These are phyloP conservation scores for Prinia subflava DNA, from an alignment of 2,113 vertebrate genomes.

Conservation along the genomic window DNA sequence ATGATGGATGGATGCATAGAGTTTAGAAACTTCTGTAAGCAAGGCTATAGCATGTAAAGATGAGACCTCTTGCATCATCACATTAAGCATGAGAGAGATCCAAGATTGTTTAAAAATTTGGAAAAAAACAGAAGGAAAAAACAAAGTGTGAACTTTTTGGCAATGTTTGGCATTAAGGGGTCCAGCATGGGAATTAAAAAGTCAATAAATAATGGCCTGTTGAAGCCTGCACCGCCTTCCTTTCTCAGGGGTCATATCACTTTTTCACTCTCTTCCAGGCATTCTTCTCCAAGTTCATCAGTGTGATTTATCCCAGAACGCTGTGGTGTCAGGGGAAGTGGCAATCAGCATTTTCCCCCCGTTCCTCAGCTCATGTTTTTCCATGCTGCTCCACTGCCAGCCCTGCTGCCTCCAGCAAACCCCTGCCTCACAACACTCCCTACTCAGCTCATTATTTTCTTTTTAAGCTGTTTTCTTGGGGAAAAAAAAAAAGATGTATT, in stretches of 20 bases:
- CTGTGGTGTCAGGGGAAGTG: slow-evolving; percentile 14
- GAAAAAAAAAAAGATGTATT: not conserved
- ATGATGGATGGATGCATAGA: not conserved
- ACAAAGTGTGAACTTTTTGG: not conserved
- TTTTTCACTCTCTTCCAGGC: slow-evolving; percentile 46
- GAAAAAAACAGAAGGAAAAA: not conserved
- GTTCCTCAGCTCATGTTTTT: not conserved
- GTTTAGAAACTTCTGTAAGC: not conserved
- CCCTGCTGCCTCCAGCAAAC: not conserved
- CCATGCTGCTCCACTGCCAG: not conserved
- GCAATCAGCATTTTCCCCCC: slow-evolving; percentile 18
- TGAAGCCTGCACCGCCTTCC: slow-evolving; percentile 16
- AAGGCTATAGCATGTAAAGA: not conserved
- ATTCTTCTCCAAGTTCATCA: slow-evolving; percentile 52
- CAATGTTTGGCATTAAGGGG: not conserved
- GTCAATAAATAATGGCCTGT: not conserved
- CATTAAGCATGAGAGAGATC: not conserved
- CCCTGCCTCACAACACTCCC: not conserved
- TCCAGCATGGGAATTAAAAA: not conserved
- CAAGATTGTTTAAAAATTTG: not conserved
- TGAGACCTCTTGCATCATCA: not conserved
- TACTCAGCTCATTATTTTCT: not conserved
- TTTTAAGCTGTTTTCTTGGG: not conserved
- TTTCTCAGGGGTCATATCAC: slow-evolving; percentile 9
- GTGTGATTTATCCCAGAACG: slow-evolving; percentile 26